phyloP scores from a whole-genome alignment of 1,140 invertebrate genomes.

The Drosophila takahashii region DNA sequence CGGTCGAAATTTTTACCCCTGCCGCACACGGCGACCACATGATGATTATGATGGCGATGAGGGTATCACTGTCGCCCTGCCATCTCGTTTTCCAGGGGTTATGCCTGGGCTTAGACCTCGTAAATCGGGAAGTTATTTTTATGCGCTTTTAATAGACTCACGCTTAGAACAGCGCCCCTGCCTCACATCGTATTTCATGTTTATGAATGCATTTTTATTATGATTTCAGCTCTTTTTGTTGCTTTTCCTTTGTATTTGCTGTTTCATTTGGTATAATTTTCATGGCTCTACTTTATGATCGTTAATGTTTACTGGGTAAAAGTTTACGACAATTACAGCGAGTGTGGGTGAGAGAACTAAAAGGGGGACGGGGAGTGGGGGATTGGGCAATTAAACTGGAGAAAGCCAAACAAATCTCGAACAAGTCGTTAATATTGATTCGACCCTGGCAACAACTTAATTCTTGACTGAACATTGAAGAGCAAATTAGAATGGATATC shows the following conservation, averaged over 20 bases:
- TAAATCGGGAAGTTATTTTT: slow-evolving; percentile 79
- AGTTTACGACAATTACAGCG: slow-evolving; percentile 59
- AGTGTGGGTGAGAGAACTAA: slow-evolving; percentile 12
- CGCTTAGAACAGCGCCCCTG: slow-evolving; percentile 56
- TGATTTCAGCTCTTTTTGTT: slow-evolving; percentile 56
- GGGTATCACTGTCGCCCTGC: slow-evolving; percentile 39
- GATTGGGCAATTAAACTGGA: slow-evolving; percentile 25
- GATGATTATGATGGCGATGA: slow-evolving; percentile 57
- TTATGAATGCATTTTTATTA: slow-evolving; percentile 82
- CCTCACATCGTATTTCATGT: slow-evolving; percentile 73
- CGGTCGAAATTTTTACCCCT: slow-evolving; percentile 11
- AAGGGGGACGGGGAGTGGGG: background rate
- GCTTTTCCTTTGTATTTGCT: slow-evolving; percentile 34
- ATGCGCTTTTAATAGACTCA: slow-evolving; percentile 82
- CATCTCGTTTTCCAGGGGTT: slow-evolving; percentile 18
- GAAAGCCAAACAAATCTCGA: slow-evolving; percentile 43
- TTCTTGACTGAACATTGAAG: slow-evolving; percentile 18
- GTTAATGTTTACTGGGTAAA: slow-evolving; percentile 54
- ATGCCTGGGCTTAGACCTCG: slow-evolving; percentile 50
- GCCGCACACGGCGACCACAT: slow-evolving; percentile 44
- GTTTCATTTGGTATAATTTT: slow-evolving; percentile 60
- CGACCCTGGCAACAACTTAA: slow-evolving; percentile 27
- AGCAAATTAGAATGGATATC: slow-evolving; percentile 27
- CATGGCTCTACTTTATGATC: slow-evolving; percentile 64
- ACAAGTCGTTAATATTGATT: slow-evolving; percentile 73